Evolutionary conservation across 2,113 vertebrate species (phyloP).

Genomic region (Pluvialis apricaria): DNA sequence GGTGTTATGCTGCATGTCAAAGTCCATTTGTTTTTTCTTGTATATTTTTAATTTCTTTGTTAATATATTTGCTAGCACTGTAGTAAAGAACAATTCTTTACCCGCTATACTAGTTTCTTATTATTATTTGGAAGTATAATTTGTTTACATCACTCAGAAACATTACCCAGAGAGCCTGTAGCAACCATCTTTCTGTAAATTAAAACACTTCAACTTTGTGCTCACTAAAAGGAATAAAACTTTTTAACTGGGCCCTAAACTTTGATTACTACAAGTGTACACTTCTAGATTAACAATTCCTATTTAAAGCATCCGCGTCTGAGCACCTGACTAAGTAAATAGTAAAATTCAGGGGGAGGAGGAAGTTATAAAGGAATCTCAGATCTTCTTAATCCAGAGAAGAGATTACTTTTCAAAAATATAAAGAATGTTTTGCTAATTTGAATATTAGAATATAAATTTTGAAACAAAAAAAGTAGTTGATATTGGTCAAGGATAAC

Average conservation of each 20-base stretch:
- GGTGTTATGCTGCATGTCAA: background rate
- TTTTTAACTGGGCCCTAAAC: background rate
- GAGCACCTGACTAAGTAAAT: background rate
- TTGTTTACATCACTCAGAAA: background rate
- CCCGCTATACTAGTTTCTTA: background rate
- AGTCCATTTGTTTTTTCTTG: background rate
- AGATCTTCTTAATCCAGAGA: background rate
- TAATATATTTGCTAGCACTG: background rate
- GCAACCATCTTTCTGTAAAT: background rate
- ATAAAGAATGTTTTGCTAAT: background rate
- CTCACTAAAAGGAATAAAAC: background rate
- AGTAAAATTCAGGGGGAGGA: background rate
- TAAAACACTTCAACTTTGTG: background rate
- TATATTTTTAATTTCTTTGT: background rate
- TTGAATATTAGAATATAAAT: background rate
- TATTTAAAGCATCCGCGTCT: background rate
- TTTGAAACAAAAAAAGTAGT: background rate
- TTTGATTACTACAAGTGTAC: background rate
- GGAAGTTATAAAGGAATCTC: background rate
- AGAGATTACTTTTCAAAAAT: background rate
- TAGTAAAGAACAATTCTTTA: background rate
- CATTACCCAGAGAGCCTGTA: background rate
- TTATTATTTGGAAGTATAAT: background rate
- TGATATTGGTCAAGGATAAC: background rate
- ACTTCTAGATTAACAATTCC: background rate